These are phyloP conservation scores for Myopa tessellatipennis DNA, from an alignment of 2,888 invertebrate genomes.

Conservation along the genomic window DNA sequence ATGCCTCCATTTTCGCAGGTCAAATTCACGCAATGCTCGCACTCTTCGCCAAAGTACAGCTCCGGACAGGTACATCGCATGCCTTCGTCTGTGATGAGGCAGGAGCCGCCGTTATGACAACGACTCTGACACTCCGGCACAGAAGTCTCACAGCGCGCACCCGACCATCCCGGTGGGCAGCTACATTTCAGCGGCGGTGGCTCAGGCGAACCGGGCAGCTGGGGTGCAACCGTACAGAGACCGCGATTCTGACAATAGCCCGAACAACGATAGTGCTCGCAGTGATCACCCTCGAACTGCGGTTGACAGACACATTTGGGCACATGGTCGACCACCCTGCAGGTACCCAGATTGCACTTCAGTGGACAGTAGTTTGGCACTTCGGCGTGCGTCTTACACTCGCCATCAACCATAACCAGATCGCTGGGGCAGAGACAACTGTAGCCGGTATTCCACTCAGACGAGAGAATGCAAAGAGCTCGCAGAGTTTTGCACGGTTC, in stretches of 20 bases:
- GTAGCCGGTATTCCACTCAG: conserved; percentile 65
- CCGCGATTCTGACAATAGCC: conserved; percentile 76
- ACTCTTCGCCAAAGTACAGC: conserved; percentile 71
- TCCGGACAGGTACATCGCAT: conserved; percentile 71
- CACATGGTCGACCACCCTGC: conserved; percentile 70
- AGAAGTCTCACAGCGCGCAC: conserved; percentile 74
- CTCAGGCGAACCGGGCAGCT: conserved; percentile 57
- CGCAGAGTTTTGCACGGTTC: conserved; percentile 72
- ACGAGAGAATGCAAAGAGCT: conserved; percentile 73
- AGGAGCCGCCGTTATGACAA: conserved; percentile 74
- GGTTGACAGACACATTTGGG: conserved; percentile 76
- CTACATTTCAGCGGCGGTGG: conserved; percentile 70
- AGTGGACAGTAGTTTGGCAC: conserved; percentile 69
- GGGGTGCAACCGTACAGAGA: conserved; percentile 69
- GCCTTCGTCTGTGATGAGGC: conserved; percentile 66
- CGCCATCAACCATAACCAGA: conserved; percentile 63
- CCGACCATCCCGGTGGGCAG: conserved; percentile 76
- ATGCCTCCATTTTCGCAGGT: conserved; percentile 74
- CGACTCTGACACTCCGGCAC: conserved; percentile 71
- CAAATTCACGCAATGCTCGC: conserved; percentile 72
- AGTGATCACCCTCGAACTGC: conserved; percentile 75
- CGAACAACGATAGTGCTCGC: conserved; percentile 78
- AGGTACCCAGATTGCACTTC: conserved; percentile 74
- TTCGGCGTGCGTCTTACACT: conserved; percentile 61
- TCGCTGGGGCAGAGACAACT: conserved; percentile 73